Evolutionary conservation across 2,113 vertebrate species (phyloP).

Genomic region (Myotis lucifugus): DNA sequence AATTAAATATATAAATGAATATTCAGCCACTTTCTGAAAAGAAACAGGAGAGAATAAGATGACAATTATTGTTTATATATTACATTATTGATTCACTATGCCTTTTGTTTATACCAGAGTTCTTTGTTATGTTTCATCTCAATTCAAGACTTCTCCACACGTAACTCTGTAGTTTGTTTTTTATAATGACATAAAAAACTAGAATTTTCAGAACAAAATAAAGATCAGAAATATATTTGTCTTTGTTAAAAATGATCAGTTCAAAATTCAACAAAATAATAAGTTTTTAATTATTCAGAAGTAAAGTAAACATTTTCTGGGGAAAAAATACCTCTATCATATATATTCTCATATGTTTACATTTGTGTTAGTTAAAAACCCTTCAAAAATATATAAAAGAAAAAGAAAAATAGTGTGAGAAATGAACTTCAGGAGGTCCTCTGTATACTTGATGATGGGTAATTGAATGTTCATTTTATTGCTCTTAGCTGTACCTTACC

Average conservation of each 20-base stretch:
- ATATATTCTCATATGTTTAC: background rate
- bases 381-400: background rate
- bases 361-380: background rate
- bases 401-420: background rate
- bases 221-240: background rate
- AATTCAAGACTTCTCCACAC: background rate
- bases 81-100: background rate
- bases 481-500: background rate
- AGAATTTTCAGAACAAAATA: background rate
- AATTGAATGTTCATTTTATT: background rate
- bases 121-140: background rate
- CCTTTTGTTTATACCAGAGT: background rate
- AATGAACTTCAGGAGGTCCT: background rate
- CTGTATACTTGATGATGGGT: background rate
- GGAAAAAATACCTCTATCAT: background rate
- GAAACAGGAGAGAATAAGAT: background rate
- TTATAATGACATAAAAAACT: background rate
- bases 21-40: background rate
- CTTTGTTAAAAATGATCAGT: background rate
- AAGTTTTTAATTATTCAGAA: background rate
- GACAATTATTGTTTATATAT: background rate
- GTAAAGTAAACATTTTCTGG: background rate
- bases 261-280: background rate
- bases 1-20: background rate
- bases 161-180: background rate